phyloP scores from a whole-genome alignment of 2,888 invertebrate species.

The Bibio marci region DNA sequence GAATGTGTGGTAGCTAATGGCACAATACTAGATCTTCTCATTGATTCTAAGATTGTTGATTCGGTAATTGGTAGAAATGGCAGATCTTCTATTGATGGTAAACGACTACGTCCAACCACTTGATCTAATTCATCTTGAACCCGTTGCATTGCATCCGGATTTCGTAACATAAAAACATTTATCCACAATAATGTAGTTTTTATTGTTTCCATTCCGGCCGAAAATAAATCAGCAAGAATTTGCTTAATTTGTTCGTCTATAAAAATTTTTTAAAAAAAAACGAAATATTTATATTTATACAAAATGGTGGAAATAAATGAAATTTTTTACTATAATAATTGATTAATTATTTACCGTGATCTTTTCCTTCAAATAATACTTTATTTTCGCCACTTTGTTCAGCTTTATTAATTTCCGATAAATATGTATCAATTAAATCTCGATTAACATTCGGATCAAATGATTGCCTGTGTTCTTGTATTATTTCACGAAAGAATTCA shows the following conservation, averaged over 20 bases:
- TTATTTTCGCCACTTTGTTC: conserved; percentile 56
- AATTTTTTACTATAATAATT: too few relatives aligned
- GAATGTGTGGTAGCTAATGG: conserved; percentile 82
- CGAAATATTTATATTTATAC: background rate
- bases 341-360: conserved; percentile 49
- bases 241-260: conserved; percentile 80
- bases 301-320: conserved; percentile 4
- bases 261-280: conserved; percentile 15
- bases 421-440: conserved; percentile 73
- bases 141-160: conserved; percentile 61
- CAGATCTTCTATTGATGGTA: conserved; percentile 67
- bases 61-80: conserved; percentile 68
- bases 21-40: conserved; percentile 76
- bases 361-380: conserved; percentile 65
- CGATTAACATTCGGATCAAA: conserved; percentile 59
- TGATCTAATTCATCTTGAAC: conserved; percentile 77
- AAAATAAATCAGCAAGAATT: conserved; percentile 78
- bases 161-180: conserved; percentile 70
- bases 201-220: conserved; percentile 87
- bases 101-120: conserved; percentile 59
- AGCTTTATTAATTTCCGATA: conserved; percentile 69
- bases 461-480: conserved; percentile 61
- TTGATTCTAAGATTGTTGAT: conserved; percentile 71
- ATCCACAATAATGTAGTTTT: conserved; percentile 81
- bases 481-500: conserved; percentile 63